Evolutionary conservation across 1,140 invertebrate genomes (phyloP), one percentile per base, ranked within the genome.

Genomic region (Macrocentrus cingulum): DNA sequence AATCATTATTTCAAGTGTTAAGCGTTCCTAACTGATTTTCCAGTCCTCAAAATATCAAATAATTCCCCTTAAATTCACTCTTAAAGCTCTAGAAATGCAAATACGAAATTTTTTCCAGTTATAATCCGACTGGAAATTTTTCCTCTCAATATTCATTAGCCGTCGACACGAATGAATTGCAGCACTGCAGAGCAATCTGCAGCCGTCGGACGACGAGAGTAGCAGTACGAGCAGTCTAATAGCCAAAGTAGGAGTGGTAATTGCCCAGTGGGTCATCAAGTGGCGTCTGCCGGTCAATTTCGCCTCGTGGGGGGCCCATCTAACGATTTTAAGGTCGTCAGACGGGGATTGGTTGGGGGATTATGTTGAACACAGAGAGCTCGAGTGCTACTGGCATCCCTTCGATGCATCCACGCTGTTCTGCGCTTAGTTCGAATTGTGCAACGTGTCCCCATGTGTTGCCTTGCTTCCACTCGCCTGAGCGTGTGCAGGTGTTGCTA

Each of bases 401-500:
- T 22, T 23, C 22, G 9, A 23, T 13, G 22, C 45, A 23, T 48
- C 45, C 3, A 22, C 22, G 22, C 46, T 23, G 22, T 49, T 16
- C 37, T n/a, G n/a, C n/a, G n/a, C n/a, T n/a, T n/a, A n/a, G n/a
- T n/a, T n/a, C n/a, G n/a, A n/a, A n/a, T n/a, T n/a, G n/a, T n/a
- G n/a, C n/a, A n/a, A n/a, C n/a, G n/a, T n/a, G n/a, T 18, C 39
- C n/a, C 18, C 13, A 46, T 29, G 18, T 42, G 20, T 29, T 25
- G 20, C 19, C 42, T 34, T 19, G 29, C 19, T 29, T 19, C 5
- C 7, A 36, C 13, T 37, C 44, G 19, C 29, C 18, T 56, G 7
- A 45, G 18, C n/a, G n/a, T 46, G 16, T 56, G 54, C 54, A 56
- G 46, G 34, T 57, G 45, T 49, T 22, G 55, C 44, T 41, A 18